Base-by-base conservation (phyloP, 2,888 invertebrate species). In the Amphipoea oculea region DNA sequence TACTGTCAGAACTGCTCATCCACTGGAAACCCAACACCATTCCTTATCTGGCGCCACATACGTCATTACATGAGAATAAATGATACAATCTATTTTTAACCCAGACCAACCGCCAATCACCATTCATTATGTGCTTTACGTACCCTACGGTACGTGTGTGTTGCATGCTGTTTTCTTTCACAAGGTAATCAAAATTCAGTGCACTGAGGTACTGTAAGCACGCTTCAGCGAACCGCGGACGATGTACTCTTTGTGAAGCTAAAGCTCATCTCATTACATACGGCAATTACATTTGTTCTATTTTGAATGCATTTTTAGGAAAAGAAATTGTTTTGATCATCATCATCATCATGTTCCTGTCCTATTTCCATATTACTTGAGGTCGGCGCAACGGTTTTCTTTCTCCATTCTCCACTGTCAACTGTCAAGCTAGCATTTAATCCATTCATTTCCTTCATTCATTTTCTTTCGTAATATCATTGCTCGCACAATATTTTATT, bases 171-270 rank as follows among this genome's bases (percentile, higher is more conserved):
- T 71, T 60, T 60, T 66, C 20, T 71, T 68, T 75, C 7, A 40
- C 14, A 65, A 73, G 51, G 23, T 60, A 51, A 72, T 85, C 51
- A 48, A 51, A 74, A 83, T 81, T 85, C 85, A 36, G 63, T 29
- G 20, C 81, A 62, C 60, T 42, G 40, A 23, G 62, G 62, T 57
- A 79, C 48, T 67, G 29, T 29, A 36, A 62, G 69, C 76, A 75
- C 67, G 63, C 17, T 69, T 57, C 40, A 57, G 11, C 23, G 57
- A 54, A 60, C 68, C 54, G 45, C 51, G 60, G 29, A 65, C 51
- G 6, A n/a, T 70, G 48, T 57, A 48, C 20, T 29, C 66, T 71
- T 73, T 73, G 60, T 36, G n/a, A 51, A 69, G 14, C 29, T 7
- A 36, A 48, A 71, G 11, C 36, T 45, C 14, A 12, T 23, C 57